Base-by-base conservation (phyloP, 2,797 vertebrate species). In the Hyperoplus immaculatus region DNA sequence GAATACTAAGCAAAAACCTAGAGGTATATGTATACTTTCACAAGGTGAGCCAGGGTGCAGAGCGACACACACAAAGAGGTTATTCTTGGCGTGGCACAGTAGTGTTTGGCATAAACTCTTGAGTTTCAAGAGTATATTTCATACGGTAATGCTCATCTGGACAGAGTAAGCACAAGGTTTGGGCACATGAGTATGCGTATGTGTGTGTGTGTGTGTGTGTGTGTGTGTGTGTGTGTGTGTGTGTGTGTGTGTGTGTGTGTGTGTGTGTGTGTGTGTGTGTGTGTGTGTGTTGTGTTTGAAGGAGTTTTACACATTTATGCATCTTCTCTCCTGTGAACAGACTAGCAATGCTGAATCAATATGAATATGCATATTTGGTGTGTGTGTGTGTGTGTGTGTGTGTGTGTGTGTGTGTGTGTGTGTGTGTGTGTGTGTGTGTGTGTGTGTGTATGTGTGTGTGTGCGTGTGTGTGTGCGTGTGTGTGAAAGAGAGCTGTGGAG, bases 41-140 rank as follows among this genome's bases (percentile, higher is more conserved):
- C 84, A 87, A 91, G 92, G 89, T 92, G 90, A 93, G 84, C 81
- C 87, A 90, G 75, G 86, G 90, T 90, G 87, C 88, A 90, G 57
- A 82, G 79, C 77, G 83, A 88, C 83, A 88, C 78, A 88, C 78
- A 90, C 81, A 81, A 82, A 89, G 81, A 85, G 77, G 82, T 92
- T 92, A 78, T 92, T 93, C 87, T 93, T 92, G 89, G 90, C 79
- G n/a, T 77, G 60, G 43, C 64, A 60, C 71, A 36, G 72, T 81
- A 29, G 60, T 60, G 69, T 88, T 88, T 89, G 90, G 86, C 89
- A 46, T 72, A 54, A 74, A 78, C n/a, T 29, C 29, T 58, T 57
- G 62, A 60, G 51, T 46, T 43, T 70, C 49, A 78, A 79, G 43
- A 69, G 72, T 75, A 59, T 68, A 58, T 78, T 88, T 88, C 69